phyloP scores from a whole-genome alignment of 2,888 invertebrate species.

The Pachydiplax longipennis region DNA sequence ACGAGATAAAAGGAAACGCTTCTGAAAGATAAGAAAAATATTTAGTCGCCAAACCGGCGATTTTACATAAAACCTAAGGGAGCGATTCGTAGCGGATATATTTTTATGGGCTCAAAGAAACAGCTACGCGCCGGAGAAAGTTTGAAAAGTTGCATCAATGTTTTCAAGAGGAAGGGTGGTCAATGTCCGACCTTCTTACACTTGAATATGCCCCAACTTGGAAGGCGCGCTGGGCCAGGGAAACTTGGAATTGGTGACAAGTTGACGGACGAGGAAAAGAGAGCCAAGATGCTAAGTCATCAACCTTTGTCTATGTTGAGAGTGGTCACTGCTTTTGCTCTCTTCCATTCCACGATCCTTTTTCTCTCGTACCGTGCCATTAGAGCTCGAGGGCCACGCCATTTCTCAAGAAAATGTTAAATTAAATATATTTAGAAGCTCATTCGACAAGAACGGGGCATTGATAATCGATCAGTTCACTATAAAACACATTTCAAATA shows the following conservation, averaged over 20 bases:
- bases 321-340: neutral
- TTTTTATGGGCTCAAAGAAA: neutral
- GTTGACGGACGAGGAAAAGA: neutral
- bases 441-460: no score
- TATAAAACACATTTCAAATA: no score
- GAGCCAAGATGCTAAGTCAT: neutral
- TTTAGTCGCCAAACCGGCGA: no score
- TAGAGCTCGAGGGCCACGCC: no score
- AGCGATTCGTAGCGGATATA: neutral
- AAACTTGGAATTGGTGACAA: neutral
- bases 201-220: neutral
- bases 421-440: no score
- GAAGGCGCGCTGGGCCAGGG: neutral
- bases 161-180: neutral
- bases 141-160: neutral
- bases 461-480: no score
- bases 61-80: no score
- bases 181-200: neutral
- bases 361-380: neutral
- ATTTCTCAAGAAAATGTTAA: no score
- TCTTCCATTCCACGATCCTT: neutral
- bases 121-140: neutral
- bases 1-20: no score
- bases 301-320: conserved; percentile 1
- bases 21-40: no score